Base-by-base conservation (phyloP, 2,888 invertebrate species). In the Caradrina clavipalpis region DNA sequence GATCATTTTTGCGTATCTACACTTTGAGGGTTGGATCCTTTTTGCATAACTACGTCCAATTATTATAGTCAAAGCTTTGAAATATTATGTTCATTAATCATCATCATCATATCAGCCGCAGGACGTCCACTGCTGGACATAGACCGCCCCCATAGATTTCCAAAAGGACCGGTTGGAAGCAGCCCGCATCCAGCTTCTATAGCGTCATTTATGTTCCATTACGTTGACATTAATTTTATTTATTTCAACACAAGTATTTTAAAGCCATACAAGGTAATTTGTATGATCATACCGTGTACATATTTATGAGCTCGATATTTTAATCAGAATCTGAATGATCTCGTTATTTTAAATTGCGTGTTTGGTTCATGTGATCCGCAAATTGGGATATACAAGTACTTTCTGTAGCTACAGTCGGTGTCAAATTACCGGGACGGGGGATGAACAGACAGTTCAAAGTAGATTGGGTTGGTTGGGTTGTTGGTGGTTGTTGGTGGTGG, bases 251-350 rank as follows among this genome's bases (percentile, higher is more conserved):
- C 39, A 56, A 74, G 49, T 60, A 68, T 56, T 57, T 57, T 58
- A 53, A 45, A 21, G 53, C 15, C 26, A n/a, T 55, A 60, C 49
- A 45, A 26, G 10, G 45, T 69, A 64, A 74, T 80, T 76, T 71
- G 61, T 78, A 64, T 70, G 70, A 50, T 39, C 49, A 21, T 62
- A 58, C 58, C 61, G 17, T 35, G 31, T 68, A 58, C 55, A 66
- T 71, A 74, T 81, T 78, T 80, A 78, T 62, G 69, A 65, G 56
- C 35, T 53, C 47, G n/a, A 78, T 67, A 75, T 80, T 81, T 80
- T 71, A 81, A 78, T 81, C 66, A 58, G 59, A 62, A 59, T 31
- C 35, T 53, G 17, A 69, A 78, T 57, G 56, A 78, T 78, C 58
- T 64, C 60, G 58, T 62, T 62, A 76, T 69, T 76, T 70, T 59